Base-by-base conservation (phyloP, 2,797 vertebrate genomes). In the Notolabrus celidotus region DNA sequence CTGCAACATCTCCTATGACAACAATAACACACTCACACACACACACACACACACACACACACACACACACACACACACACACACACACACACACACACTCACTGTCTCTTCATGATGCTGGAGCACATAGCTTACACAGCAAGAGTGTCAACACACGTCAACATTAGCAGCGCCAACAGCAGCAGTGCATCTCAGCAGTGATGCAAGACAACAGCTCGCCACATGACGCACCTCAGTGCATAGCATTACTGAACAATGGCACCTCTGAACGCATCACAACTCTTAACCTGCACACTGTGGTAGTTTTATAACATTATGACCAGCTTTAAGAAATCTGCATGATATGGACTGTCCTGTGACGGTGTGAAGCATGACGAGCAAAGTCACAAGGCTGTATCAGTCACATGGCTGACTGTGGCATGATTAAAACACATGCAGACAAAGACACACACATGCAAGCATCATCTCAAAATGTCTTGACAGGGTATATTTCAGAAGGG, bases 111-210 rank as follows among this genome's bases (percentile, higher is more conserved):
- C 54, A 75, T 83, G 79, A 57, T 39, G 22, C 45, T 55, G 67
- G 55, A 70, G 60, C 54, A 68, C 79, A 52, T 61, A 80, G 86
- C 89, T 90, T 88, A 84, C 86, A 84, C 88, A 90, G 89, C 91
- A 83, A 83, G 85, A 73, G 78, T 89, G 89, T 87, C 89, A 89
- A 83, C 84, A 78, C 80, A 69, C 68, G 75, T 91, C 87, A 89
- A 84, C 85, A 79, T 85, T 76, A 86, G 80, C 80, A 66, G 70
- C 62, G 59, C 51, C 75, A 62, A 3, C 69, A 70, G 43, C 63
- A 73, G 78, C 76, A 77, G 59, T 66, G 79, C 84, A 86, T 85
- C 77, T 77, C 57, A 55, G 80, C 79, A 71, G 78, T 70, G 11
- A 53, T 79, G 74, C 82, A 80, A 77, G 78, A 76, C 84, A 84